Evolutionary conservation across 2,113 vertebrate genomes (phyloP), one percentile per base, ranked within the genome.

Genomic region (Pungitius pungitius): DNA sequence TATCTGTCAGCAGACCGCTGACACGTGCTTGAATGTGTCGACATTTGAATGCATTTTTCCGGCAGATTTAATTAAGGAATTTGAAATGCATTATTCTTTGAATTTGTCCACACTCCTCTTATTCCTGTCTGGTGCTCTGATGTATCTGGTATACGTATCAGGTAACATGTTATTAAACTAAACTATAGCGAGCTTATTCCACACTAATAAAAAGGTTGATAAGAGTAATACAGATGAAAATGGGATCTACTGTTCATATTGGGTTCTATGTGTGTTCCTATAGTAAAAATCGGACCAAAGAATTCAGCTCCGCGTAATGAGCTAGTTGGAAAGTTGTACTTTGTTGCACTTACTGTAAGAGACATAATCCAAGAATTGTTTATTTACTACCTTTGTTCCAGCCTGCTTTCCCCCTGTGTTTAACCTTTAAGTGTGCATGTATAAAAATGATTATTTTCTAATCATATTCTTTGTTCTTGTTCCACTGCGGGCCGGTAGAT

Each of bases 311-410:
- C 3, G 2, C 77, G 61, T 60, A 68, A 59, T 43, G 52, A 81
- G 49, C 60, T 68, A 73, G 71, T 57, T 68, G 69, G 73, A 80
- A 76, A 73, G 64, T 64, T 83, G 0, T 54, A 47, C 78, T 43
- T 80, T 70, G 64, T 64, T 74, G 74, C 63, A 70, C 61, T 47
- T 69, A 64, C 67, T 66, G 27, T 62, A 4, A 30, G 66, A 78
- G 70, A 80, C 52, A 43, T 80, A 78, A 84, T 60, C 65, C 73
- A 68, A 72, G 58, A 59, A 79, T 85, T 78, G 76, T 82, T 81
- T 82, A 65, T 84, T 73, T 69, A 56, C 42, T 54, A 51, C 67
- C 33, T 72, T 69, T 64, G 66, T 73, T 67, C 20, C 11, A 18
- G 12, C 71, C 75, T 49, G 11, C 43, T 27, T 73, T 69, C 58